phyloP scores from a whole-genome alignment of 2,888 invertebrate genomes.

The Pyrochroa serraticornis region DNA sequence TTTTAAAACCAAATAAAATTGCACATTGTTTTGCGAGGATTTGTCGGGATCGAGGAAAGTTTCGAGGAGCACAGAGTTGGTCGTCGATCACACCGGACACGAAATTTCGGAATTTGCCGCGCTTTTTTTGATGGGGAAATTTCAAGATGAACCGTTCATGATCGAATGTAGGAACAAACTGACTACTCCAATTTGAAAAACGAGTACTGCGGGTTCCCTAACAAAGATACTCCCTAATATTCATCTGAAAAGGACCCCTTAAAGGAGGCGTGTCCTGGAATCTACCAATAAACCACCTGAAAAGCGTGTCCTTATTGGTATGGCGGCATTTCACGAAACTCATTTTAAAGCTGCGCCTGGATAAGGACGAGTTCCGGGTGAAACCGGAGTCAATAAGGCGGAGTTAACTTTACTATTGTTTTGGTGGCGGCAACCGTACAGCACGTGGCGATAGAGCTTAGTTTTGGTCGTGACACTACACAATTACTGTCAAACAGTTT shows the following conservation, averaged over 20 bases:
- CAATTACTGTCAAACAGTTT: slow-evolving; percentile 57
- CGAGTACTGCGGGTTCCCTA: slow-evolving; percentile 49
- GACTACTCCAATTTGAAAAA: slow-evolving; percentile 57
- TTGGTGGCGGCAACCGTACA: slow-evolving; percentile 34
- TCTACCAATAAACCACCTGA: slow-evolving; percentile 69
- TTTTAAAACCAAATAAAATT: no score
- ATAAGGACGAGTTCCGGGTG: slow-evolving; percentile 30
- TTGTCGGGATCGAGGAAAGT: no score
- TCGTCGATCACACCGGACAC: slow-evolving; percentile 2
- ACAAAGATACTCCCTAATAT: slow-evolving; percentile 59
- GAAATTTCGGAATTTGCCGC: slow-evolving; percentile 22
- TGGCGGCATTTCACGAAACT: slow-evolving; percentile 50
- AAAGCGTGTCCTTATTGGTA: slow-evolving; percentile 66
- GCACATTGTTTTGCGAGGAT: no score
- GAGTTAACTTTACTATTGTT: slow-evolving; percentile 38
- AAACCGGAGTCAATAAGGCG: slow-evolving; percentile 35
- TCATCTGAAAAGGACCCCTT: slow-evolving; percentile 53
- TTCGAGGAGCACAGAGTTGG: no score
- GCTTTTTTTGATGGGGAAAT: slow-evolving; percentile 15
- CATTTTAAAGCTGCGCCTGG: slow-evolving; percentile 47
- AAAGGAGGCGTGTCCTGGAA: slow-evolving; percentile 59
- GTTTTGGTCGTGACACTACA: slow-evolving; percentile 36
- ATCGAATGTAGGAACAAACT: slow-evolving; percentile 53
- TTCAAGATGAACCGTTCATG: slow-evolving; percentile 45
- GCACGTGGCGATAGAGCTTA: slow-evolving; percentile 31